Conservation (phyloP, 2,113 vertebrate species). For the Propithecus coquereli region DNA sequence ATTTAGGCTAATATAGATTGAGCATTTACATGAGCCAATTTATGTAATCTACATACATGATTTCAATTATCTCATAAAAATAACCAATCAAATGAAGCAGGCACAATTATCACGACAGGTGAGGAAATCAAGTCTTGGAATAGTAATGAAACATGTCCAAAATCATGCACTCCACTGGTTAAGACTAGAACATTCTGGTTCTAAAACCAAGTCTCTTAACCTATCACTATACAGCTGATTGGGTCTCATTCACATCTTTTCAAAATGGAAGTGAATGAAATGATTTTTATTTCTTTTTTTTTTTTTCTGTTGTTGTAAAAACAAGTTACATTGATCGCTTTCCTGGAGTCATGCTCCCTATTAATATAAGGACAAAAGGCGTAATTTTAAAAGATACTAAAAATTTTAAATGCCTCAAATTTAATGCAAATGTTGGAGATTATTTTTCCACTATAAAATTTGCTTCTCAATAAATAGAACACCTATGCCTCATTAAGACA, state of each 20-base stretch:
- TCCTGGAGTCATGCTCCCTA: background rate
- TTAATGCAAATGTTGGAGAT: constrained; percentile 9
- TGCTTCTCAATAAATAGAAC: constrained; percentile 12
- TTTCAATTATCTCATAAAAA: background rate
- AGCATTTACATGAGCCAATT: background rate
- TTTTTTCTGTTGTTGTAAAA: background rate
- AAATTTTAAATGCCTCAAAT: background rate
- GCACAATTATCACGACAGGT: background rate
- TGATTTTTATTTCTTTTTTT: background rate
- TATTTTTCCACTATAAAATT: background rate
- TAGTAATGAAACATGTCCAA: background rate
- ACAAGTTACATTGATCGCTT: background rate
- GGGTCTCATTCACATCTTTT: background rate
- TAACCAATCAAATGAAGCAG: background rate
- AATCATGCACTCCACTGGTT: background rate
- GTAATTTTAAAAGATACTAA: background rate
- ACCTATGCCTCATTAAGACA: constrained; percentile 1
- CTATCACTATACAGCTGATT: background rate
- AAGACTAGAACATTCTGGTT: background rate
- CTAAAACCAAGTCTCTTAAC: background rate
- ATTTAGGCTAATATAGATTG: background rate
- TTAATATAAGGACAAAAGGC: background rate
- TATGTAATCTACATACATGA: background rate
- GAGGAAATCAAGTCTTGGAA: background rate
- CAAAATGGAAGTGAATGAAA: background rate